phyloP scores from a whole-genome alignment of 2,888 invertebrate species.

The Eristalinus sepulchralis region DNA sequence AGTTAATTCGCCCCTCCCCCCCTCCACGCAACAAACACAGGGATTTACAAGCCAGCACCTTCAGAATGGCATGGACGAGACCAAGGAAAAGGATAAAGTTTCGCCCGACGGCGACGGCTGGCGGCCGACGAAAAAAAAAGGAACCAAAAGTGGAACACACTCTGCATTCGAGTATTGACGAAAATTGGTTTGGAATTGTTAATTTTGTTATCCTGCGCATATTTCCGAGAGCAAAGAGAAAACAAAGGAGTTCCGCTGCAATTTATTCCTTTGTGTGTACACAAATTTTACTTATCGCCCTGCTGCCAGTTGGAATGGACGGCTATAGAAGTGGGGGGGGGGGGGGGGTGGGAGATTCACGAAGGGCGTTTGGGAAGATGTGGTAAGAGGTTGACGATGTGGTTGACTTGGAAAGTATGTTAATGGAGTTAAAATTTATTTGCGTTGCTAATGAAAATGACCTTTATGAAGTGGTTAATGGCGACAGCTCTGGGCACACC shows the following conservation, averaged over 20 bases:
- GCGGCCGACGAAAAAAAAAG: neutral
- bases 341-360: too few relatives aligned
- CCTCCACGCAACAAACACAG: neutral
- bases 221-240: neutral
- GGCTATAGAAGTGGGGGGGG: neutral
- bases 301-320: neutral
- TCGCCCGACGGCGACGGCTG: neutral
- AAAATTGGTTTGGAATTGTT: constrained; percentile 47
- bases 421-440: constrained; percentile 30
- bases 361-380: too few relatives aligned
- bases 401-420: constrained; percentile 16
- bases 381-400: too few relatives aligned
- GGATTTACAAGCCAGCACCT: constrained; percentile 24
- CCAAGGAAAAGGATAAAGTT: constrained; percentile 39
- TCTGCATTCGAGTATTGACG: constrained; percentile 44
- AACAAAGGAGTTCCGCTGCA: constrained; percentile 20
- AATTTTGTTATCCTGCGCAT: constrained; percentile 24
- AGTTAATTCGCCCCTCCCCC: constrained; percentile 39
- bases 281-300: neutral
- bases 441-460: constrained; percentile 40
- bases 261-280: constrained; percentile 41
- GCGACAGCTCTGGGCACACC: neutral
- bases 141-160: constrained; percentile 3
- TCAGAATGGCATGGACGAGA: neutral
- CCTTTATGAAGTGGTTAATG: constrained; percentile 11